Base-by-base conservation (phyloP, 2,797 vertebrate species). In the Uromys caudimaculatus region DNA sequence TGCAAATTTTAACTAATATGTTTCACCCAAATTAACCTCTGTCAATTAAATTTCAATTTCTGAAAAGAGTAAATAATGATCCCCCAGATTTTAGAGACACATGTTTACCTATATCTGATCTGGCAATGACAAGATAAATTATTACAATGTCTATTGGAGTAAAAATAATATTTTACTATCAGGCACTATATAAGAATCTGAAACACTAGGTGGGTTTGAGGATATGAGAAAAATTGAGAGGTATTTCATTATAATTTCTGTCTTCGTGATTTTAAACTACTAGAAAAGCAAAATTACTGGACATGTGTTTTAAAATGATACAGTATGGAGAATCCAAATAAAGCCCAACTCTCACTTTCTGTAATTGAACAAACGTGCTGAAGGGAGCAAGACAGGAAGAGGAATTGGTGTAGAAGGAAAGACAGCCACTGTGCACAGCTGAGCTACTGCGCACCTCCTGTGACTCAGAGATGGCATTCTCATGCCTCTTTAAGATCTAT, bases 211-310 rank as follows among this genome's bases (percentile, higher is more conserved):
- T 62, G 3, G 12, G 58, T 92, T 94, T 83, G 73, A 90, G 60
- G 67, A 50, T 78, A 14, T 89, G 71, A 93, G 9, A 56, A 97
- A 97, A 89, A 92, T 3, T 47, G 29, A 78, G 69, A 67, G 5
- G 0, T 32, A 50, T 84, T 88, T 95, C 82, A 60, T 90, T 94
- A 19, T 29, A 54, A 16, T 6, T 47, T 91, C 3, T 92, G 58
- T 47, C n/a, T 88, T 79, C n/a, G 32, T 32, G 21, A 82, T 58
- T n/a, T 95, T 87, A 85, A 95, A 94, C 27, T 44, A 75, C 35
- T 87, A n/a, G 58, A 76, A 94, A 44, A 84, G 10, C 3, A 84
- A 73, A n/a, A 76, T 38, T 3, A 77, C 0, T 38, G 50, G 82
- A 6, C 29, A 29, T 67, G 27, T 76, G n/a, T 91, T 93, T 76